Base-by-base conservation (phyloP, 2,113 vertebrate species). In the Chionodraco myersi region DNA sequence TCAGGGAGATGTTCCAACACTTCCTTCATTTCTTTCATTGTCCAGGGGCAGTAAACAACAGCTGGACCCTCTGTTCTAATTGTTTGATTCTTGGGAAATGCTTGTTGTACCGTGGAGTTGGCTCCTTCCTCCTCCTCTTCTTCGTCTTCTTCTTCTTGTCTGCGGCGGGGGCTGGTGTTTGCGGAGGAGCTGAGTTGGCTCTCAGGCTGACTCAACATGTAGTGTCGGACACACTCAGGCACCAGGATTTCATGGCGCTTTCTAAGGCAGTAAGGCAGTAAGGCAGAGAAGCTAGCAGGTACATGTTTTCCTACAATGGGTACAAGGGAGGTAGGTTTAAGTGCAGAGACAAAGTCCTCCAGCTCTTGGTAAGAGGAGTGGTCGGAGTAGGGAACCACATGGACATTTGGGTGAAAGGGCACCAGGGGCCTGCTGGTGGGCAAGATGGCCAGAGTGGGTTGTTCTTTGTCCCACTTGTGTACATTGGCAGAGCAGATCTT, bases 361-460 rank as follows among this genome's bases (percentile, higher is more conserved):
- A 99, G 93, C 87, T 99, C 98, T 0, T 91, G 91, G 69, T 95
- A 99, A 61, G 98, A 97, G 0, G 98, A 99, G 85, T 99, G 98
- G 78, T 99, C 98, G 0, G 98, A 99, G 88, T 99, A 99, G 0
- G 97, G 97, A 84, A 99, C 52, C 26, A 94, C 79, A 26, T 97
- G 84, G n/a, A 98, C 80, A 0, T 93, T 87, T 14, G 95, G 94
- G 83, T 98, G 97, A 36, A 91, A 93, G 53, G 92, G 83, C 21
- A 91, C 92, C 63, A 97, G 18, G 0, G 94, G 96, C 45, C 97
- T 95, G 89, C 98, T 97, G 0, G 98, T 99, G 52, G 98, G 98
- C 12, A 99, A 84, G 84, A 99, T 96, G 14, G 96, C 97, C 3
- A 99, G 92, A 0, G 97, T 99, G 0, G 97, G 97, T 10, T 91